These are phyloP conservation scores for Mylabris phalerata DNA, from an alignment of 1,140 invertebrate species.

Conservation along the genomic window DNA sequence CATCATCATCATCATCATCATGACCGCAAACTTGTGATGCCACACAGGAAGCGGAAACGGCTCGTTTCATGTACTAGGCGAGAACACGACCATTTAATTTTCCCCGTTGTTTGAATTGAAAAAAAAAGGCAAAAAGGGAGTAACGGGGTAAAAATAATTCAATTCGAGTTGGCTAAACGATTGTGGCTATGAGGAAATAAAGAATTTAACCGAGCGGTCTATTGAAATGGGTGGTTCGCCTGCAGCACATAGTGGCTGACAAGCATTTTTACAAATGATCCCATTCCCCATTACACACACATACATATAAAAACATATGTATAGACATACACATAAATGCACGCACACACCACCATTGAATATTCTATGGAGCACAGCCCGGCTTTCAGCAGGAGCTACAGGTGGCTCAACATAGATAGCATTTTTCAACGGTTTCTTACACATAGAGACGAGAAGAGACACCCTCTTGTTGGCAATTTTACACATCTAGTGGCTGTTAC, in stretches of 20 bases:
- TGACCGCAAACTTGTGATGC: too few relatives aligned
- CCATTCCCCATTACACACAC: conserved; percentile 13
- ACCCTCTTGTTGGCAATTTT: too few relatives aligned
- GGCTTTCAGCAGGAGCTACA: conserved; percentile 21
- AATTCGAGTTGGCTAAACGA: conserved; percentile 10
- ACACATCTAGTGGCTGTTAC: too few relatives aligned
- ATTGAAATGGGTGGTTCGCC: conserved; percentile 9
- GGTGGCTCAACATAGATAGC: conserved; percentile 24
- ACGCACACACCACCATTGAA: conserved; percentile 16
- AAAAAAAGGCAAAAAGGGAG: background rate
- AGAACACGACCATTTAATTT: too few relatives aligned
- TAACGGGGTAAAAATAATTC: conserved; percentile 10
- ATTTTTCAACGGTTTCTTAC: conserved; percentile 28
- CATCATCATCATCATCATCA: too few relatives aligned
- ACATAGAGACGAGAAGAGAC: background rate
- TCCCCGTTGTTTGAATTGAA: conserved; percentile 2
- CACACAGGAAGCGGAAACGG: too few relatives aligned
- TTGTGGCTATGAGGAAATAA: conserved; percentile 13
- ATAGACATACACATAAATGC: background rate
- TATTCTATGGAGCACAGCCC: conserved; percentile 20
- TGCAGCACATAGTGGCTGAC: conserved; percentile 19
- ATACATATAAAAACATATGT: background rate
- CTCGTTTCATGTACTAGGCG: too few relatives aligned
- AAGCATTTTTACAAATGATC: conserved; percentile 35
- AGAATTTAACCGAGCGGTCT: conserved; percentile 13